Evolutionary conservation across 2,888 invertebrate genomes (phyloP).

Genomic region (Lithosia quadra): DNA sequence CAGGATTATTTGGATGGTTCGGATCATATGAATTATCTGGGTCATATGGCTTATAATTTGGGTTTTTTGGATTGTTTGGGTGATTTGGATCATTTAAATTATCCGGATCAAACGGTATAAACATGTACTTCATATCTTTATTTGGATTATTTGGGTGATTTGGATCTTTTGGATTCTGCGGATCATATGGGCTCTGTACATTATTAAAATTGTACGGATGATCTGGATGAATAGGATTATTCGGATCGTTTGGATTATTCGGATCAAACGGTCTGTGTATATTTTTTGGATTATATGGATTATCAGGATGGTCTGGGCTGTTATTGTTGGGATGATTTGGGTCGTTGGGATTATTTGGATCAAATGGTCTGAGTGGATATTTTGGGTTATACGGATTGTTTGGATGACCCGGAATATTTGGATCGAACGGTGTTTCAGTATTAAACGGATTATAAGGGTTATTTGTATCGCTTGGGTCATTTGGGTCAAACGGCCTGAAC

Average conservation of each 20-base stretch:
- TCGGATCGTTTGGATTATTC: conserved; percentile 2
- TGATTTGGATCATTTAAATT: too few relatives aligned
- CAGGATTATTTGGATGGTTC: too few relatives aligned
- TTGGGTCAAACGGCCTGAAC: background rate
- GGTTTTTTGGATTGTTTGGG: too few relatives aligned
- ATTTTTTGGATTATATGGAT: conserved; percentile 8
- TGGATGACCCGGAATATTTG: background rate
- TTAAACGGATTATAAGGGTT: conserved; percentile 11
- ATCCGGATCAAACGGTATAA: background rate
- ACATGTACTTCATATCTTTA: too few relatives aligned
- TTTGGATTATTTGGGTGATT: conserved; percentile 1
- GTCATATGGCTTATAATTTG: conserved; percentile 1
- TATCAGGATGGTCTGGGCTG: conserved; percentile 7
- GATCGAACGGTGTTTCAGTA: background rate
- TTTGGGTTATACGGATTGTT: conserved; percentile 11
- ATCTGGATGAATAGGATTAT: background rate
- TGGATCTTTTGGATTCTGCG: background rate
- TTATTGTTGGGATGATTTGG: conserved; percentile 15
- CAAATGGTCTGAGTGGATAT: conserved; percentile 1
- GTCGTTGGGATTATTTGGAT: conserved; percentile 8
- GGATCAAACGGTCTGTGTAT: background rate
- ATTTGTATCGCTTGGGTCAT: background rate
- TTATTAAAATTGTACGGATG: too few relatives aligned
- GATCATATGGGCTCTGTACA: background rate
- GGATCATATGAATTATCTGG: background rate